A percentile compares a stretch with the other conserved stretches of the same genome.
These are phyloP conservation scores for Danionella cerebrum DNA, from an alignment of 2,113 vertebrate genomes.

Conservation along the genomic window DNA sequence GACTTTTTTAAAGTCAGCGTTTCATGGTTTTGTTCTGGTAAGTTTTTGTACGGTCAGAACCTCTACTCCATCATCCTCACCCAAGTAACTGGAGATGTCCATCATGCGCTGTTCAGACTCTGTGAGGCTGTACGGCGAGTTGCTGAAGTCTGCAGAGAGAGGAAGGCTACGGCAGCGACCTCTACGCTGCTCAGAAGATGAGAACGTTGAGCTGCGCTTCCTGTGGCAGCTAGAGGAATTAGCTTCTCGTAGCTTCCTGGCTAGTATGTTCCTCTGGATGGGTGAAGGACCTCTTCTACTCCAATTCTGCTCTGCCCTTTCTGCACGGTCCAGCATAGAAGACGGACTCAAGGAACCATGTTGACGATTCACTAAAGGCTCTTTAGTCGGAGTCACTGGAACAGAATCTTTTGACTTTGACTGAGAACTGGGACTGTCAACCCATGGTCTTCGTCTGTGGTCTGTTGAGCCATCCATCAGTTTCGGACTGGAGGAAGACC, in stretches of 20 bases:
- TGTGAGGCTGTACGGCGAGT: slow-evolving; percentile 75
- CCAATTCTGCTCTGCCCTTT: slow-evolving; percentile 71
- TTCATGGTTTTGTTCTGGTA: slow-evolving; percentile 50
- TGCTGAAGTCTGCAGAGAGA: slow-evolving; percentile 67
- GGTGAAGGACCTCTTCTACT: slow-evolving; percentile 76
- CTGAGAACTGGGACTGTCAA: slow-evolving; percentile 26
- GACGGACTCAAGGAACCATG: slow-evolving; percentile 5
- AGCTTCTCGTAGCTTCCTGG: slow-evolving; percentile 69
- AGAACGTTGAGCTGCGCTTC: slow-evolving; percentile 66
- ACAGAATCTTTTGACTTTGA: slow-evolving; percentile 35
- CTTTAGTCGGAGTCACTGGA: slow-evolving; percentile 47
- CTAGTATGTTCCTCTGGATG: slow-evolving; percentile 69
- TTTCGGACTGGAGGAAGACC: slow-evolving; percentile 50
- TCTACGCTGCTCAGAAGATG: slow-evolving; percentile 65
- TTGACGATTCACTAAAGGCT: slow-evolving; percentile 42
- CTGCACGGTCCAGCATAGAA: slow-evolving; percentile 42
- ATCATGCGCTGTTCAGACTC: slow-evolving; percentile 83
- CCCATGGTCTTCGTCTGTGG: slow-evolving; percentile 43
- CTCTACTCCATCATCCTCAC: slow-evolving; percentile 66
- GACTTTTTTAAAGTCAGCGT: background rate
- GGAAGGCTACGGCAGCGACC: slow-evolving; percentile 80
- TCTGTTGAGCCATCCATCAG: slow-evolving; percentile 14
- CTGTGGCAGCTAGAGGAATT: slow-evolving; percentile 53
- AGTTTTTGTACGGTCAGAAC: slow-evolving; percentile 69
- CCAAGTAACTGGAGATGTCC: slow-evolving; percentile 76